Evolutionary conservation across 1,140 invertebrate genomes (phyloP).

Genomic region (Temnothorax nylanderi): DNA sequence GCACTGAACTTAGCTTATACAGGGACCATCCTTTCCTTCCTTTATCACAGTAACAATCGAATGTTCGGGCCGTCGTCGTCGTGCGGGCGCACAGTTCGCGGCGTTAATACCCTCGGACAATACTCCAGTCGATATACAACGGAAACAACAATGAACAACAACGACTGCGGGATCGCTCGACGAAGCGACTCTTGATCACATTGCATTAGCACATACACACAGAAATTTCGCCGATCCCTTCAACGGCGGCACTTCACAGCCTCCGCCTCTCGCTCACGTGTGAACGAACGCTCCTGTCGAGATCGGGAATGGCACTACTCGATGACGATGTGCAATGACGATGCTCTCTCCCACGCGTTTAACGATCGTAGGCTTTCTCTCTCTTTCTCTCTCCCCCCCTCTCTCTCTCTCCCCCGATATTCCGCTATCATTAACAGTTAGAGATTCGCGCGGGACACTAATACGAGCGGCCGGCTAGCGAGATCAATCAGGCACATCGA

Average conservation of each 20-base stretch:
- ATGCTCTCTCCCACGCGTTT: constrained; percentile 1
- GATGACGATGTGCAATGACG: constrained; percentile 12
- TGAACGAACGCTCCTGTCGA: constrained; percentile 14
- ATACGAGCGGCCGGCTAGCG: constrained; percentile 15
- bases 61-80: constrained; percentile 49
- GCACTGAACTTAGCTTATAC: constrained; percentile 67
- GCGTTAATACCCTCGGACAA: constrained; percentile 41
- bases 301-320: constrained; percentile 44
- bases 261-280: constrained; percentile 7
- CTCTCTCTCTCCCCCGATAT: not conserved
- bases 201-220: constrained; percentile 12
- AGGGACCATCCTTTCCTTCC: constrained; percentile 52
- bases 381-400: not conserved
- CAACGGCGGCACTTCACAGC: constrained; percentile 23
- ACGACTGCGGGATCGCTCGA: constrained; percentile 42
- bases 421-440: constrained; percentile 1
- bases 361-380: constrained; percentile 2
- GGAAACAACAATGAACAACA: constrained; percentile 56
- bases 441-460: constrained; percentile 37
- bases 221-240: constrained; percentile 36
- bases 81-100: constrained; percentile 42
- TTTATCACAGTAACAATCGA: constrained; percentile 71
- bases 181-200: constrained; percentile 39
- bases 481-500: constrained; percentile 72
- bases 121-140: constrained; percentile 22